Conservation (phyloP, 1,140 invertebrate species). For the Apis dorsata region DNA sequence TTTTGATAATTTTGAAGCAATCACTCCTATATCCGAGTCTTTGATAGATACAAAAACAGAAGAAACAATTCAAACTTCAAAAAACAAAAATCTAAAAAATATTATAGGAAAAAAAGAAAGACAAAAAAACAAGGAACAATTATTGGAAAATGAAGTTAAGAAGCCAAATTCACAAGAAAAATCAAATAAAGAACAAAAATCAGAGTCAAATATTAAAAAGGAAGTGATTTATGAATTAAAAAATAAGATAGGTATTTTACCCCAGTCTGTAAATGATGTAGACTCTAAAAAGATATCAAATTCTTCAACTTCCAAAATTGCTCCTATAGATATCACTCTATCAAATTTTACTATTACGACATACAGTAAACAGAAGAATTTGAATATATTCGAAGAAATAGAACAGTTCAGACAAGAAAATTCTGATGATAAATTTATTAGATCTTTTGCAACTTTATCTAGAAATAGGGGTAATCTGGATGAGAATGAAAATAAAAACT, state of each 20-base stretch:
- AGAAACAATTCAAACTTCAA: not conserved
- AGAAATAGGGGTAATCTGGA: conserved; percentile 32
- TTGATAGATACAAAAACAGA: conserved; percentile 38
- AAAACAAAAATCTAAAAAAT: not conserved
- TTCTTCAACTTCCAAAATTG: conserved; percentile 63
- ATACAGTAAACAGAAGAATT: conserved; percentile 71
- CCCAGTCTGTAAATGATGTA: conserved; percentile 25
- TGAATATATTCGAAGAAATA: conserved; percentile 73
- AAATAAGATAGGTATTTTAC: conserved; percentile 62
- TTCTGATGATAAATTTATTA: conserved; percentile 50
- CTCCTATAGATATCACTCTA: conserved; percentile 74
- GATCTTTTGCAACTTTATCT: conserved; percentile 61
- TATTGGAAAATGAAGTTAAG: conserved; percentile 16
- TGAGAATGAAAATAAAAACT: conserved; percentile 44
- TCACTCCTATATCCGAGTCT: conserved; percentile 58
- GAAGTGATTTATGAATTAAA: conserved; percentile 71
- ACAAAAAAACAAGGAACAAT: not conserved
- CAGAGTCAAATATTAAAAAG: conserved; percentile 54
- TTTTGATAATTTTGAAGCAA: conserved; percentile 71
- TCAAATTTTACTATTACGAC: conserved; percentile 78
- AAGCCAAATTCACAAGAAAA: not conserved
- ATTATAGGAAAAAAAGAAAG: not conserved
- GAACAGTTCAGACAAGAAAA: conserved; percentile 28
- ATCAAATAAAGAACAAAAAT: not conserved
- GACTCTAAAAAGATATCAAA: conserved; percentile 32